Evolutionary conservation across 2,113 vertebrate species (phyloP).

Genomic region (Salvelinus alpinus): DNA sequence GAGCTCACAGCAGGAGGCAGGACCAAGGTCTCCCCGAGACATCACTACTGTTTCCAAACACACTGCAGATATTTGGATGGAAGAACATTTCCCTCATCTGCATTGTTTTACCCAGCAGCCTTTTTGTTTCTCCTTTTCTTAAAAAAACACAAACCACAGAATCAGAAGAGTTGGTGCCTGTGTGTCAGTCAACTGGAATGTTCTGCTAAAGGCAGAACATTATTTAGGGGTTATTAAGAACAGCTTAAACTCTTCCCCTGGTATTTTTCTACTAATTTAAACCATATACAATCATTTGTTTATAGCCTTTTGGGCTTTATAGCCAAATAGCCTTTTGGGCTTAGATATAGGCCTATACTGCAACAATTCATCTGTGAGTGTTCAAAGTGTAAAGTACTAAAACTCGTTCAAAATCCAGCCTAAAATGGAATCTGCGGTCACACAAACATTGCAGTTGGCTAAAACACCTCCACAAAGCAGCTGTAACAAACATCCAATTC

Average conservation of each 20-base stretch:
- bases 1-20: conserved; percentile 55
- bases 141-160: not conserved
- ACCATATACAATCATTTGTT: too few relatives aligned
- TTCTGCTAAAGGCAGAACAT: conserved; percentile 34
- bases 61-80: conserved; percentile 48
- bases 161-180: too few relatives aligned
- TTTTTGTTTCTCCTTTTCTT: conserved; percentile 26
- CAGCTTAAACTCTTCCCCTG: too few relatives aligned
- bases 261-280: too few relatives aligned
- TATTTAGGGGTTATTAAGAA: conserved; percentile 21
- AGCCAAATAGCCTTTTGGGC: too few relatives aligned
- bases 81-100: conserved; percentile 34
- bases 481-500: conserved; percentile 73
- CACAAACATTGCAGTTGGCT: conserved; percentile 40
- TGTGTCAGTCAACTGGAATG: too few relatives aligned
- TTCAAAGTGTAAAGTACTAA: too few relatives aligned
- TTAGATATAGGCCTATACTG: too few relatives aligned
- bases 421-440: conserved; percentile 7
- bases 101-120: conserved; percentile 14
- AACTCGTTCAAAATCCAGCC: not conserved
- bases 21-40: conserved; percentile 35
- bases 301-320: too few relatives aligned
- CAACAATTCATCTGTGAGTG: too few relatives aligned
- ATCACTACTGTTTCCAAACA: conserved; percentile 44
- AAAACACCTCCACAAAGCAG: conserved; percentile 41